phyloP scores from a whole-genome alignment of 2,113 vertebrate genomes.

The Podarcis muralis region DNA sequence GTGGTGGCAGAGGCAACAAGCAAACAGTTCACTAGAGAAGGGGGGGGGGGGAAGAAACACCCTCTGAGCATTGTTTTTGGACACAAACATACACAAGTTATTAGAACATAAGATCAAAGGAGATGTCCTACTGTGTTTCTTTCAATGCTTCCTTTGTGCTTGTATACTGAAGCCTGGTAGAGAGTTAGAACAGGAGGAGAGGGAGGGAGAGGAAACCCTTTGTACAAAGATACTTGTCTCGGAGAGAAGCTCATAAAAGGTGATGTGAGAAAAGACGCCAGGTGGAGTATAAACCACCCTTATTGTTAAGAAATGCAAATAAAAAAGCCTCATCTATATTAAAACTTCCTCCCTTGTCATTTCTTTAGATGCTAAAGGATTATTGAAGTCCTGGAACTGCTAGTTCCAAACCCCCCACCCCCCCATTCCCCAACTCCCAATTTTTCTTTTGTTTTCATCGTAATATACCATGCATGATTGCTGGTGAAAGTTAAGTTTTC shows the following conservation, averaged over 20 bases:
- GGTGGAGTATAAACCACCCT: slow-evolving; percentile 75
- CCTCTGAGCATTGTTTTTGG: slow-evolving; percentile 85
- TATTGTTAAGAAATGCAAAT: slow-evolving; percentile 72
- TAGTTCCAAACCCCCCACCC: background rate
- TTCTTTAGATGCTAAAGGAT: slow-evolving; percentile 52
- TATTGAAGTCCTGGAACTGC: slow-evolving; percentile 42
- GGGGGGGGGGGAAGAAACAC: slow-evolving; percentile 24
- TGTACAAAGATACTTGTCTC: slow-evolving; percentile 81
- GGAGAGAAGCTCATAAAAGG: slow-evolving; percentile 71
- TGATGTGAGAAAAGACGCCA: slow-evolving; percentile 76
- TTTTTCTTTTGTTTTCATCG: slow-evolving; percentile 33
- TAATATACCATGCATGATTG: slow-evolving; percentile 19
- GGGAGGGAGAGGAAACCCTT: slow-evolving; percentile 51
- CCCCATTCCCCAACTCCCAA: slow-evolving; percentile 27
- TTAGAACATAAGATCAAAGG: slow-evolving; percentile 84
- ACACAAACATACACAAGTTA: slow-evolving; percentile 88
- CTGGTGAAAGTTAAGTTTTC: slow-evolving; percentile 46
- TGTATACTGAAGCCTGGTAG: slow-evolving; percentile 74
- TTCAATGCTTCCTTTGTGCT: slow-evolving; percentile 82
- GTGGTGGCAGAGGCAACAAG: slow-evolving; percentile 30
- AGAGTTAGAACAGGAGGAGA: slow-evolving; percentile 66
- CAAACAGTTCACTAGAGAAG: slow-evolving; percentile 49
- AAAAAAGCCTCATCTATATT: slow-evolving; percentile 59
- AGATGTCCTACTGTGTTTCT: slow-evolving; percentile 76
- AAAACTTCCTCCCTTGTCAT: slow-evolving; percentile 66